A percentile compares a stretch with the other conserved stretches of the same genome.
Conservation (phyloP, 2,113 vertebrate species). For the Proteles cristata region DNA sequence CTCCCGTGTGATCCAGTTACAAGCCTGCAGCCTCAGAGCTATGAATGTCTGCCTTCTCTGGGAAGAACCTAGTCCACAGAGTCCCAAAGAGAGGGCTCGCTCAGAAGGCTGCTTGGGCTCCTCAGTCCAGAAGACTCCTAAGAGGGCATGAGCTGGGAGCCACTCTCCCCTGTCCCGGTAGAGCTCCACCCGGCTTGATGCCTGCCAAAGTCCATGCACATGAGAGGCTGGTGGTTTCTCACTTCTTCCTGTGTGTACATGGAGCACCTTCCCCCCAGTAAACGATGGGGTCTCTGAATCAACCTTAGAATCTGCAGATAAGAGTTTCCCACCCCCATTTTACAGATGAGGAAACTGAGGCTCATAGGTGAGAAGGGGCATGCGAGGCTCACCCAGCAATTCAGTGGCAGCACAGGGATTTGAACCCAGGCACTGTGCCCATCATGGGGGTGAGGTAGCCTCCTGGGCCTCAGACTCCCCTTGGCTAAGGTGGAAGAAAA, state of each 20-base stretch:
- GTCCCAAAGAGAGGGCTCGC: background rate
- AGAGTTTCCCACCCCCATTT: background rate
- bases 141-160: background rate
- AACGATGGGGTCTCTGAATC: background rate
- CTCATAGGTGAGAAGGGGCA: background rate
- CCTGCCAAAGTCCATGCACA: background rate
- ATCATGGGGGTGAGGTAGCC: background rate
- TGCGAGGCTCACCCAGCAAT: background rate
- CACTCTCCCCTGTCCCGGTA: fast-evolving
- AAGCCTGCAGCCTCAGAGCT: background rate
- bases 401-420: background rate
- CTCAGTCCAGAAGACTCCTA: background rate
- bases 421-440: background rate
- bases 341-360: background rate
- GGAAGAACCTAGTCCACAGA: background rate
- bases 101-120: background rate
- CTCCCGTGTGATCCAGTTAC: background rate
- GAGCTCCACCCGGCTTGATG: background rate
- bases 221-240: background rate
- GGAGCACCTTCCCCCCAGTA: background rate
- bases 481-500: background rate
- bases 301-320: background rate
- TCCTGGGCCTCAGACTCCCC: background rate
- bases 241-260: background rate
- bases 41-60: background rate